Evolutionary conservation across 92 coral and sea anemone species (phyloP), one percentile per base, ranked within the genome.

Genomic region (Bergia puertoricense): DNA sequence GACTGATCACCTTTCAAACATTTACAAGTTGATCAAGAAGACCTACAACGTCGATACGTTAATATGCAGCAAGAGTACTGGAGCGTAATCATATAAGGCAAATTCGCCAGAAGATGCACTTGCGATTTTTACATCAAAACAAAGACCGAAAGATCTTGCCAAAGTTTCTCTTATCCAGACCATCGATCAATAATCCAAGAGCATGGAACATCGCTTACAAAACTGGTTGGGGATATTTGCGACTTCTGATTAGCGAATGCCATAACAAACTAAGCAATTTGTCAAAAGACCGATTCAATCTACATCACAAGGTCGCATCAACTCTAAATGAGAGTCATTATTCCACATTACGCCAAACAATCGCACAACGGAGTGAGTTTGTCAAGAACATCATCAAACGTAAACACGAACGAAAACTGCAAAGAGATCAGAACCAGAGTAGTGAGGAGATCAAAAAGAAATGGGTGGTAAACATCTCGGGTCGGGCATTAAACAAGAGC

Each of bases 341-440:
- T 54, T 40, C 38, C 74, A 86, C 82, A 39, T 76, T 86, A 56
- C 48, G 18, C 51, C 84, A 75, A 59, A 50, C 62, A 38, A 62
- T 54, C 51, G 83, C 89, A 76, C 83, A 76, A 30, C 74, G 84
- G 37, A 46, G 74, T 40, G 72, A 74, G 38, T 54, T 8, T 72
- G 75, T 66, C 67, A 83, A 56, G 42, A 72, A 67, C 43, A 50
- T 44, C 57, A 41, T 84, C 41, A 66, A 76, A n/a, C 77, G 38
- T 20, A 86, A 79, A 54, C 83, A 76, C 81, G 66, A 86, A 65
- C 57, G 36, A 57, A 86, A 86, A 50, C 81, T 86, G 71, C 81
- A 76, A 76, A 74, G 48, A 30, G n/a, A 76, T 69, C 50, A 13
- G 16, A 73, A 54, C 81, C 71, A 30, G 59, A 73, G 30, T 30